phyloP scores from a whole-genome alignment of 2,113 vertebrate genomes.

The Bucco capensis region DNA sequence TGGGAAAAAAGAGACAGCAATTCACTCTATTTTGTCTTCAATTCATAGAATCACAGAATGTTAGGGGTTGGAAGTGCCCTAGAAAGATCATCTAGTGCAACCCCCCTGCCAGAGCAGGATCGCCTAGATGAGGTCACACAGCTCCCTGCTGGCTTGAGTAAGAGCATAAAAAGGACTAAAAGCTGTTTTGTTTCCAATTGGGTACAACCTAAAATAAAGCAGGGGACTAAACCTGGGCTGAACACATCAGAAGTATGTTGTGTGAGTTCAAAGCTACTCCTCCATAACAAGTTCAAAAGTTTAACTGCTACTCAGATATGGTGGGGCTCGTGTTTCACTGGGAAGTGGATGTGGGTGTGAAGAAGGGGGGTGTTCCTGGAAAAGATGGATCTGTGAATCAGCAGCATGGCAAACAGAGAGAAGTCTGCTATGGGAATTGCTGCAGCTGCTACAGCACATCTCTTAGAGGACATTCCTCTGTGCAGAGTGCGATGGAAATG shows the following conservation, averaged over 20 bases:
- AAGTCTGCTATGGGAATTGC: neutral
- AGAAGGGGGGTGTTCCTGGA: neutral
- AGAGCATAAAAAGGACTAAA: neutral
- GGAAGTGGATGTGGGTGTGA: neutral
- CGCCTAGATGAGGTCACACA: no score
- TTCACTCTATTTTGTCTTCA: neutral
- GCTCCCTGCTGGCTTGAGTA: neutral
- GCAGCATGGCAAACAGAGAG: neutral
- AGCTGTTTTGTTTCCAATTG: neutral
- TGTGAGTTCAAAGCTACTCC: neutral
- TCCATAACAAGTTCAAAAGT: slow-evolving; percentile 39
- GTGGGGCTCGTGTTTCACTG: slow-evolving; percentile 7
- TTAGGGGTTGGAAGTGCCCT: no score
- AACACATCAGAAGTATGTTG: neutral
- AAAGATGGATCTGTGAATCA: neutral
- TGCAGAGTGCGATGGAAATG: neutral
- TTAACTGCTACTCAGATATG: slow-evolving; percentile 5
- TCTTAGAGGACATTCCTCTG: neutral
- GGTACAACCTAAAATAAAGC: neutral
- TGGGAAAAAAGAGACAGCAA: neutral
- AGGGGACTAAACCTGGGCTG: neutral
- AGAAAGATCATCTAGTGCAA: no score
- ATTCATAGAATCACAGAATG: no score
- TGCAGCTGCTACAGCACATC: neutral
- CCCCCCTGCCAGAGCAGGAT: no score